phyloP scores from a whole-genome alignment of 1,140 invertebrate species.

The Bacillus rossius region DNA sequence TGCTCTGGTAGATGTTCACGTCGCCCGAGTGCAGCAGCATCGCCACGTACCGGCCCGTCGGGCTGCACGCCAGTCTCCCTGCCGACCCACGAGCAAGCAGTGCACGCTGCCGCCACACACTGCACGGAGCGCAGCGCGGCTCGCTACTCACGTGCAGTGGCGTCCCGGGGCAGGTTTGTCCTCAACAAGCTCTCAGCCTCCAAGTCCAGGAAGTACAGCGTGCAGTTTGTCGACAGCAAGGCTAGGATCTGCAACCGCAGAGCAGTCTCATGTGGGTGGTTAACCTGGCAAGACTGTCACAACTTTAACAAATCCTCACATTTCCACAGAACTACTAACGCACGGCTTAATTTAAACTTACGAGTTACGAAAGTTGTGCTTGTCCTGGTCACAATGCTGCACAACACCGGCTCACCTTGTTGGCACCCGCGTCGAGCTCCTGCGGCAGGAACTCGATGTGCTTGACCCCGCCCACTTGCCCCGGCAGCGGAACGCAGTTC shows the following conservation, averaged over 20 bases:
- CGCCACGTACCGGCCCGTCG: slow-evolving; percentile 50
- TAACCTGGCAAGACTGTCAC: too few species aligned
- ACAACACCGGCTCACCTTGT: slow-evolving; percentile 43
- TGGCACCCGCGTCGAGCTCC: slow-evolving; percentile 56
- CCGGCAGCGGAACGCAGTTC: slow-evolving; percentile 46
- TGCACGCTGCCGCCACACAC: too few species aligned
- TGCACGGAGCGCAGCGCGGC: neutral
- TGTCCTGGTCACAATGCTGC: too few species aligned
- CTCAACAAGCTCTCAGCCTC: slow-evolving; percentile 42
- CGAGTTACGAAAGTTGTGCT: too few species aligned
- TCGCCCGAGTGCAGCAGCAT: slow-evolving; percentile 51
- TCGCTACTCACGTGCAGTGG: slow-evolving; percentile 40
- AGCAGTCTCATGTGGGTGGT: too few species aligned
- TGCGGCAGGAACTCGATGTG: slow-evolving; percentile 52
- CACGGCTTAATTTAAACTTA: too few species aligned
- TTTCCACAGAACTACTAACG: too few species aligned
- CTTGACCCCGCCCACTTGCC: slow-evolving; percentile 46
- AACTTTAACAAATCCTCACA: too few species aligned
- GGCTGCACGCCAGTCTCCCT: slow-evolving; percentile 35
- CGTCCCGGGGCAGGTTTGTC: slow-evolving; percentile 32
- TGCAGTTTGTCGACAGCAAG: slow-evolving; percentile 48
- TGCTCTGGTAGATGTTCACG: slow-evolving; percentile 49
- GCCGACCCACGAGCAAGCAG: too few species aligned
- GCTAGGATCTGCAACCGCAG: slow-evolving; percentile 37
- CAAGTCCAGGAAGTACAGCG: slow-evolving; percentile 51